Base-by-base conservation (phyloP, 2,888 invertebrate species). In the Polietes domitor region DNA sequence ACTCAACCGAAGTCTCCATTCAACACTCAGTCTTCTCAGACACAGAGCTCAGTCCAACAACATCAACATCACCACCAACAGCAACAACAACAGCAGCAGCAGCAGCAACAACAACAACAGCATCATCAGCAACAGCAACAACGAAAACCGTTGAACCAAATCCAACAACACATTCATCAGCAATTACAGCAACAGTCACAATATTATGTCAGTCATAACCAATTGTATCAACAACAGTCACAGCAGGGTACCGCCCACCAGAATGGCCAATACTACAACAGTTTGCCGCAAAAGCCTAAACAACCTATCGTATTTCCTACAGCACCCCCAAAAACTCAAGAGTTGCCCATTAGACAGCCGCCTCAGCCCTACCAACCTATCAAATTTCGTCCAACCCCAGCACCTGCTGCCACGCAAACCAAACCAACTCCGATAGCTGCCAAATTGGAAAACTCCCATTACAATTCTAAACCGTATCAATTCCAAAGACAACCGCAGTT, bases 401-500 rank as follows among this genome's bases (percentile, higher is more conserved):
- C 87, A 0, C 85, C 90, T 12, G 81, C 87, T 6, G 47, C 63
- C 3, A 70, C 87, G 4, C 89, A 87, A 24, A 80, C 79, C 3
- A 90, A 90, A 77, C 87, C 92, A n/a, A 85, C 89, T 68, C 90
- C 90, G 2, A 87, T 88, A 73, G 87, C 90, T 0, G 86, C 85
- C 0, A 91, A 91, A 26, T 77, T 89, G 63, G 91, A 91, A 26
- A 89, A 87, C 63, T 70, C 87, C 1, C 89, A 90, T 85, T 89
- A 92, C n/a, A 81, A 73, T 26, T 37, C 78, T 1, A 87, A 24
- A 78, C 90, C 91, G 53, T 93, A 90, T 68, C 93, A 93, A 86
- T 93, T 91, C 28, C 92, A 93, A 86, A 89, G 92, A 28, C 94
- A 93, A 83, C 92, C 90, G 0, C 88, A 88, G 50, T 91, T 89